Evolutionary conservation across 2,797 vertebrate genomes (phyloP), one percentile per base, ranked within the genome.

Genomic region (Heliangelus exortis): DNA sequence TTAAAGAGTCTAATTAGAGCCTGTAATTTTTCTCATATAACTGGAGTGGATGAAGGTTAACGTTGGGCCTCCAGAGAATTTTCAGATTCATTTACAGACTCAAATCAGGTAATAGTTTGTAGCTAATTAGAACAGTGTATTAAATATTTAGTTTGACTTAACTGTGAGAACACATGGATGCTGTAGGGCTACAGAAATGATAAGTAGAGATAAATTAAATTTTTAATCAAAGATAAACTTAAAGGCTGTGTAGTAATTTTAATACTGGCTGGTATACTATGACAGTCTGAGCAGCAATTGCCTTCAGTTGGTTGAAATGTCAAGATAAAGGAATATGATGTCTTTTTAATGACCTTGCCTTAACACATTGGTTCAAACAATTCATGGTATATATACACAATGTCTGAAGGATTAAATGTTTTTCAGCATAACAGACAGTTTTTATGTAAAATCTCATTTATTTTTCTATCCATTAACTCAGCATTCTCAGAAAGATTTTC

Each of bases 21-120:
- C 97, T 95, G 76, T 98, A 98, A 98, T 98, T 98, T 98, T 93
- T 97, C 96, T 98, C 93, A 36, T 96, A 96, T 96, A 98, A 97
- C 76, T 73, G 95, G 94, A 97, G 93, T 97, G 96, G 96, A 97
- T 97, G 96, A 98, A 98, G 97, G 98, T 98, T 98, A 98, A 98
- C 95, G n/a, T 96, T 87, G 85, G 96, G 96, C 96, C 98, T 97
- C 98, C 86, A 72, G 97, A 98, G 98, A 86, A 94, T 97, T 97
- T 98, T 98, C 97, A 97, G 91, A 96, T 97, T 98, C 96, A 97
- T 97, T 98, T 98, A 98, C 96, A 97, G 97, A 97, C 97, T 98
- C 97, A 97, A 98, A 98, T 98, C 97, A 97, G 97, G 97, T 98
- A 98, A 98, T 97, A 98, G 97, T 98, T 98, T 97, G 97, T 97